Evolutionary conservation across 2,888 invertebrate genomes (phyloP).

Genomic region (Barypeithes pellucidus): DNA sequence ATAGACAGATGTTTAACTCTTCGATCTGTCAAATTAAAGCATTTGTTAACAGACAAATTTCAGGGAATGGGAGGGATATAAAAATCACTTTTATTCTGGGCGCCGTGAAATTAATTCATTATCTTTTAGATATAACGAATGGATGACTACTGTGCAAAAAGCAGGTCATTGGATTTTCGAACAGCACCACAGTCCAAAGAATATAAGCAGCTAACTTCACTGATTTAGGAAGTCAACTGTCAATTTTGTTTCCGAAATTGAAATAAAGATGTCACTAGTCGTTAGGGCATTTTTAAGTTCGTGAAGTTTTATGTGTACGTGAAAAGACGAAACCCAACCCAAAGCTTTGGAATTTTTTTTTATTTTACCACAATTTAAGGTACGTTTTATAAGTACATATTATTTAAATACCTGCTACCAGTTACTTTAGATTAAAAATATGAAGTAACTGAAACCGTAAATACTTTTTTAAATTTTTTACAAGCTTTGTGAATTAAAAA

Average conservation of each 20-base stretch:
- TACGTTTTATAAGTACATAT: conserved; percentile 28
- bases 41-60: too few relatives aligned
- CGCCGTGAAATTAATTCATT: too few relatives aligned
- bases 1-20: too few relatives aligned
- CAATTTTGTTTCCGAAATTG: not conserved
- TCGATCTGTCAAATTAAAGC: too few relatives aligned
- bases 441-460: conserved; percentile 33
- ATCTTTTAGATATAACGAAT: too few relatives aligned
- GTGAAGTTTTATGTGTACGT: conserved; percentile 56
- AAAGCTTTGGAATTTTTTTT: conserved; percentile 57
- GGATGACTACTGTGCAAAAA: too few relatives aligned
- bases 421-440: conserved; percentile 9
- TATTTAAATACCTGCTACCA: conserved; percentile 4
- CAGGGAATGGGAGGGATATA: too few relatives aligned
- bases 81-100: too few relatives aligned
- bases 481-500: conserved; percentile 61
- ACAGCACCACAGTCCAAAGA: too few relatives aligned
- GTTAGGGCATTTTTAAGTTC: conserved; percentile 18
- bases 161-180: too few relatives aligned
- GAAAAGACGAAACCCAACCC: conserved; percentile 62
- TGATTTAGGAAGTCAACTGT: not conserved
- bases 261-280: conserved; percentile 1
- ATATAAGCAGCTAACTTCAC: not conserved
- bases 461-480: conserved; percentile 48
- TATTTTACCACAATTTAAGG: conserved; percentile 39